Conservation (phyloP, 2,888 invertebrate species). For the Aleiodes testaceus region DNA sequence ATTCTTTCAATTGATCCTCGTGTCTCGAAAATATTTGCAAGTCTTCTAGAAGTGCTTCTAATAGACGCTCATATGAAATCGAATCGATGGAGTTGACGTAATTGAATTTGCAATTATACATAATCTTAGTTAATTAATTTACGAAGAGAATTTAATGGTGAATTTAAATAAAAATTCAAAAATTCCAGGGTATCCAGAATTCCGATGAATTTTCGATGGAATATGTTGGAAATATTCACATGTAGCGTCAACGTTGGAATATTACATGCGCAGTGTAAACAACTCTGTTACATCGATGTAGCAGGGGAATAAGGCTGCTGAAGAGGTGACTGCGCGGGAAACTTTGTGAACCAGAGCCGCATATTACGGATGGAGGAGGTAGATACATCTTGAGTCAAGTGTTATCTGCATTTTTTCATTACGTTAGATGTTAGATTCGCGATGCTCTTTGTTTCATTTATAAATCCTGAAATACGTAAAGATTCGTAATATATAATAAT, state of each 20-base stretch:
- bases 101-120: neutral
- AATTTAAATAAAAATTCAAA: no score
- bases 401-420: constrained; percentile 2
- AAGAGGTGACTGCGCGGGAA: constrained; percentile 71
- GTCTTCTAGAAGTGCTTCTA: no score
- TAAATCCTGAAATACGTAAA: no score
- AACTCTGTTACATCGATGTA: constrained; percentile 72
- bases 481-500: no score
- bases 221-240: constrained; percentile 12
- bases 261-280: constrained; percentile 74
- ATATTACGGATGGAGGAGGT: constrained; percentile 68
- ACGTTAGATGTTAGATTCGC: neutral
- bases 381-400: constrained; percentile 43
- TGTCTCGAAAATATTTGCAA: neutral
- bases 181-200: neutral
- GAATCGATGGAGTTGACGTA: neutral
- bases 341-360: constrained; percentile 68
- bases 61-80: neutral
- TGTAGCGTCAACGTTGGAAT: constrained; percentile 46
- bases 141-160: neutral
- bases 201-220: constrained; percentile 8
- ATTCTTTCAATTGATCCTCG: neutral
- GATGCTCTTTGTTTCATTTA: neutral
- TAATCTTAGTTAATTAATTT: neutral
- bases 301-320: constrained; percentile 66